phyloP scores from a whole-genome alignment of 2,888 invertebrate species.

The Phengaris arion region DNA sequence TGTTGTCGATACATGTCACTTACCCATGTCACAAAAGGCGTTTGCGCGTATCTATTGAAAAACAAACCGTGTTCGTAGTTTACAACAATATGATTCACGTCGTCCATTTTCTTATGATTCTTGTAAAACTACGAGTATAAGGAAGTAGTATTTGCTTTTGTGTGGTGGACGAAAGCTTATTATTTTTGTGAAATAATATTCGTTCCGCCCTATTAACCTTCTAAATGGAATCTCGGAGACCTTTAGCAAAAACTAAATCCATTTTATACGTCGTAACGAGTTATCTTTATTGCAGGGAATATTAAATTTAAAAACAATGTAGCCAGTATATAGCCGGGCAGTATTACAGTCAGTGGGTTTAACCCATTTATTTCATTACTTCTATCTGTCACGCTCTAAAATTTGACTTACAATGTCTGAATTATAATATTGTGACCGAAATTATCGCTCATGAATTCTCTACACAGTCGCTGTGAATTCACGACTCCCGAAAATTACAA shows the following conservation, averaged over 20 bases:
- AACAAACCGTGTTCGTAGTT: no score
- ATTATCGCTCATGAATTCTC: no score
- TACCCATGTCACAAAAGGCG: no score
- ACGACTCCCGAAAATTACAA: no score
- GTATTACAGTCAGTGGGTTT: not conserved
- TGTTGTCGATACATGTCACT: no score
- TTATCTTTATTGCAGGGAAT: not conserved
- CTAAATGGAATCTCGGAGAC: constrained; percentile 12
- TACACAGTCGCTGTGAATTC: no score
- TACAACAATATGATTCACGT: not conserved
- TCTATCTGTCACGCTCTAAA: no score
- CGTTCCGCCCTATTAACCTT: constrained; percentile 1
- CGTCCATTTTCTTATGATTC: not conserved
- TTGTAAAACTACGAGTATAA: not conserved
- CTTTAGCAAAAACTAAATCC: constrained; percentile 2
- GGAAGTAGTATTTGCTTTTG: constrained; percentile 1
- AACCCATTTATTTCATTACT: no score
- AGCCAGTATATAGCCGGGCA: not conserved
- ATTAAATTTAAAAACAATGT: constrained; percentile 16
- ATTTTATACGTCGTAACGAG: constrained; percentile 4
- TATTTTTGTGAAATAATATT: constrained; percentile 17
- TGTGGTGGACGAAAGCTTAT: not conserved
- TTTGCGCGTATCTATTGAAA: no score
- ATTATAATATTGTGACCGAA: no score
- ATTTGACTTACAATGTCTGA: no score